Evolutionary conservation across 2,888 invertebrate species (phyloP), one percentile per base, ranked within the genome.

Genomic region (Cactoblastis cactorum): DNA sequence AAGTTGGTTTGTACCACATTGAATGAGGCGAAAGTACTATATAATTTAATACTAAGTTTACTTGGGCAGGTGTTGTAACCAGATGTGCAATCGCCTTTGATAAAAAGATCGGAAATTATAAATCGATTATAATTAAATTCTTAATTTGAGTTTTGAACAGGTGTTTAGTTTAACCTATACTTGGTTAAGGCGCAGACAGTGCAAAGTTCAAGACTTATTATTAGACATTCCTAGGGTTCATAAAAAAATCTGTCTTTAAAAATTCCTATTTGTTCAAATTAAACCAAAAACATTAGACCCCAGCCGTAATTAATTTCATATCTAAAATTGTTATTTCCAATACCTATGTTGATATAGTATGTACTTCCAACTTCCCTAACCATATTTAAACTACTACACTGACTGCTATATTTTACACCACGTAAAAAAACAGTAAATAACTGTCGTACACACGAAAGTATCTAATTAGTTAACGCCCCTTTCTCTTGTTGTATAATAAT

Each of bases 91-190:
- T 57, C 62, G 59, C 57, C 55, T 61, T 47, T 54, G 57, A 28
- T 43, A 59, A 63, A 51, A 57, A 53, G 62, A 65, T 72, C 68
- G 75, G 77, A 75, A 71, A 69, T 67, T 60, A 69, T 74, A 69
- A 70, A 71, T 71, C 65, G n/a, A n/a, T n/a, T n/a, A n/a, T 50
- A 63, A 66, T 66, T 53, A 50, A 50, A 49, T 55, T 49, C 55
- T 55, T 55, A 49, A 52, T 62, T 64, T 45, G 53, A 49, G 58
- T 58, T 65, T 62, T 53, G 62, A 59, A 55, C 61, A 62, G 57
- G 53, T 58, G 59, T 56, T 9, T 22, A 19, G 22, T 6, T 22
- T 39, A 19, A 39, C 39, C 39, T 22, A 22, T 22, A 19, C 56
- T 41, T 46, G 35, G 18, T 34, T 19, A 34, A 34, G 34, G 14